A percentile compares a stretch with the other conserved stretches of the same genome.
Conservation (phyloP, 2,113 vertebrate genomes). For the Neodon shergylaensis region DNA sequence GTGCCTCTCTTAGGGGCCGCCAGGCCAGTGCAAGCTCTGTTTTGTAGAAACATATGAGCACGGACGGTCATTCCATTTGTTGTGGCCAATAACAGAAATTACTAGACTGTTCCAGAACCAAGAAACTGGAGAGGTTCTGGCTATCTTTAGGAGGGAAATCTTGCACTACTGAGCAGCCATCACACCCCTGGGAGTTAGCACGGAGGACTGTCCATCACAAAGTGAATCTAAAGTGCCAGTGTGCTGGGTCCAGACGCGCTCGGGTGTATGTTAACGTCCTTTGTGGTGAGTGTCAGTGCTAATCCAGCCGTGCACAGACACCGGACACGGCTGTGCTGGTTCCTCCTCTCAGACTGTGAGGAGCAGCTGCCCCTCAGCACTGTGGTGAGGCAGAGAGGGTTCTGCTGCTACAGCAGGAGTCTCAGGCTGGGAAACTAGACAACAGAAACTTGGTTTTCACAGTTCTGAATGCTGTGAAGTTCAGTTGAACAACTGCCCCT, state of each 20-base stretch:
- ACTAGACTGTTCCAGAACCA: neutral
- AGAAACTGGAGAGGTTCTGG: neutral
- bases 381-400: too few species aligned
- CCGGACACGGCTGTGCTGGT: accelerated
- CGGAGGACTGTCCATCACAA: neutral
- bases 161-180: accelerated
- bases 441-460: neutral
- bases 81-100: neutral
- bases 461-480: neutral
- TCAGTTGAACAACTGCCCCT: neutral
- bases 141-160: neutral
- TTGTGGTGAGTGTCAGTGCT: accelerated
- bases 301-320: accelerated
- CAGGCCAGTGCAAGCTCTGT: neutral
- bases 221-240: neutral
- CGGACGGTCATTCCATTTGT: neutral
- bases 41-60: neutral
- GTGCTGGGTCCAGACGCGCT: neutral
- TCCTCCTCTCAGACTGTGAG: neutral
- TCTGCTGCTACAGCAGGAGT: neutral
- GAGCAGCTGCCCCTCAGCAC: neutral
- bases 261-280: too few species aligned
- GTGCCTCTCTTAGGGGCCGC: neutral
- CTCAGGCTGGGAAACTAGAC: neutral
- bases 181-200: accelerated